Conservation (phyloP, 2,113 vertebrate genomes). For the Myiopsitta monachus region DNA sequence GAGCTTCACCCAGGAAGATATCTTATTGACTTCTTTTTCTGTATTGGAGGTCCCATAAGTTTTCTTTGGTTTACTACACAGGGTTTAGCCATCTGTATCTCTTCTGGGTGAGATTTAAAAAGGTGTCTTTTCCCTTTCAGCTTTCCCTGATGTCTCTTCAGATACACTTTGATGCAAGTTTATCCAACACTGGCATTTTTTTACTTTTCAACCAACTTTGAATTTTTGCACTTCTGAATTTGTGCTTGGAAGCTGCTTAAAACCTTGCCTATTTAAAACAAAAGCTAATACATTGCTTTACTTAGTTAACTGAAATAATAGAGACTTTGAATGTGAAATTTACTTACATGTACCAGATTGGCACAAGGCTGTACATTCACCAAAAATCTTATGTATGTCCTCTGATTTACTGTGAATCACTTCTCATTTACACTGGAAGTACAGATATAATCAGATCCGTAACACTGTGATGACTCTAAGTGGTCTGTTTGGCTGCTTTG, state of each 20-base stretch:
- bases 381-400: background rate
- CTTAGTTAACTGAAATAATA: background rate
- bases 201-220: slow-evolving; percentile 12
- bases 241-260: background rate
- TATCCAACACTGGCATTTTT: background rate
- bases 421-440: background rate
- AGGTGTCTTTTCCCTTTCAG: background rate
- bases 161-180: background rate
- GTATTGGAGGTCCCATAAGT: background rate
- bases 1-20: background rate
- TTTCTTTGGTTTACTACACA: background rate
- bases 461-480: background rate
- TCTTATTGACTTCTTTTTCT: background rate
- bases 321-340: background rate
- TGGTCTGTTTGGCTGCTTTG: background rate
- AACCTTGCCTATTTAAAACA: background rate
- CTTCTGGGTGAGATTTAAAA: background rate
- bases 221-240: background rate
- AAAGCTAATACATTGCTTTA: background rate
- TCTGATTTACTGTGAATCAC: background rate
- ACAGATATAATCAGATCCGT: background rate
- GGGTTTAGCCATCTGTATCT: background rate
- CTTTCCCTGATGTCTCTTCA: background rate
- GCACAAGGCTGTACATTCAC: background rate
- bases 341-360: background rate